Percentiles rank a stretch among this genome's conserved stretches.
Conservation (phyloP, 1,140 invertebrate genomes). For the Zeugodacus cucurbitae region DNA sequence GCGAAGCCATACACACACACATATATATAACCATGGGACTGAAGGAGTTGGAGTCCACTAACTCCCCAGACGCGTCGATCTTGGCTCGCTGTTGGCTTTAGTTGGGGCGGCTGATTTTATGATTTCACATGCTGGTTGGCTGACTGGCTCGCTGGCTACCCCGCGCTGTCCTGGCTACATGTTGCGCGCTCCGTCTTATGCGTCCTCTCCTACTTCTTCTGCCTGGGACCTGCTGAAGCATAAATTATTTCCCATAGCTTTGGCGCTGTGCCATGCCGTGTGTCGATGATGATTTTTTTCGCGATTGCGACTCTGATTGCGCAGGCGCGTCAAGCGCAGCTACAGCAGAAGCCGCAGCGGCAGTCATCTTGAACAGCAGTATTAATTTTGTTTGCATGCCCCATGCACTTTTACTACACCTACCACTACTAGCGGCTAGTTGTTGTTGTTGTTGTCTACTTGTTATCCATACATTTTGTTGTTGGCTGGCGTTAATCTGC, state of each 20-base stretch:
- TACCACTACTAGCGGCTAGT: neutral
- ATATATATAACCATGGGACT: neutral
- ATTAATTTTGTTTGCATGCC: neutral
- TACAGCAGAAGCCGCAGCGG: neutral
- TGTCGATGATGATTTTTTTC: slow-evolving; percentile 32
- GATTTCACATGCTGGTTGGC: slow-evolving; percentile 43
- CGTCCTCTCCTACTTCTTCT: slow-evolving; percentile 1
- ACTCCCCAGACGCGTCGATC: neutral
- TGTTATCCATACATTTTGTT: neutral
- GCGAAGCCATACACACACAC: neutral
- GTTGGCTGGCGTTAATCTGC: slow-evolving; percentile 28
- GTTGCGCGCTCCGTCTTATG: neutral
- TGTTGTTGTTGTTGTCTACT: slow-evolving; percentile 47
- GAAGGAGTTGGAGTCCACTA: neutral
- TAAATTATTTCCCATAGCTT: slow-evolving; percentile 66
- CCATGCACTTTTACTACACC: slow-evolving; percentile 2
- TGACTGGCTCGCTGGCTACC: neutral
- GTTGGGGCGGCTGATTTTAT: slow-evolving; percentile 31
- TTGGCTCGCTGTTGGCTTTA: neutral
- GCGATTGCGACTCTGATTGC: slow-evolving; percentile 53
- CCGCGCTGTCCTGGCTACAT: neutral
- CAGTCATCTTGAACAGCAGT: slow-evolving; percentile 2
- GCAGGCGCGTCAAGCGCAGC: neutral
- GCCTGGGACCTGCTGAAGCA: slow-evolving; percentile 52
- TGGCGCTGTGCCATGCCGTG: slow-evolving; percentile 49